Conservation (phyloP, 2,888 invertebrate genomes). For the Temnothorax rugatulus region DNA sequence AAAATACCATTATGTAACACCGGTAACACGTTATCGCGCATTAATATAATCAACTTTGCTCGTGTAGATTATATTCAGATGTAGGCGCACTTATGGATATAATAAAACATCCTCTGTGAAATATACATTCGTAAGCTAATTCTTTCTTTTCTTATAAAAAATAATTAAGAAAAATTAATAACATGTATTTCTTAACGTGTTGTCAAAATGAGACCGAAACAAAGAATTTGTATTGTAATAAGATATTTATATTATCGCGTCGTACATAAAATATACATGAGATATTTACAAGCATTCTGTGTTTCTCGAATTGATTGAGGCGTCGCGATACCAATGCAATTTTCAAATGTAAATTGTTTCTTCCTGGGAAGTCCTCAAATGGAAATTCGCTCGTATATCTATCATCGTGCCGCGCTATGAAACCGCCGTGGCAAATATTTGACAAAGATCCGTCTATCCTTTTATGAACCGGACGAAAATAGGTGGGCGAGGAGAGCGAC, state of each 20-base stretch:
- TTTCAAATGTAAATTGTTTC: neutral
- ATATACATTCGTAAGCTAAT: slow-evolving; percentile 2
- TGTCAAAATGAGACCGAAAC: neutral
- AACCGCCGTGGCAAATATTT: neutral
- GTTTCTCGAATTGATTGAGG: neutral
- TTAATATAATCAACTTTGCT: slow-evolving; percentile 13
- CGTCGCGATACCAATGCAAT: neutral
- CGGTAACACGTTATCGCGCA: slow-evolving; percentile 4
- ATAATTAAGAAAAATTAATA: no score
- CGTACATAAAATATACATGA: neutral
- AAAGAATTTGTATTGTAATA: neutral
- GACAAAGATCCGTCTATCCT: slow-evolving; percentile 6
- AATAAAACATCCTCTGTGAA: neutral
- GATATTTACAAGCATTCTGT: neutral
- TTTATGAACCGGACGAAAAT: slow-evolving; percentile 36
- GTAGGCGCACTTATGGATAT: neutral
- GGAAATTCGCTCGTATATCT: neutral
- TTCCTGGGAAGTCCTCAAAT: neutral
- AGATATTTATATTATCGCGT: neutral
- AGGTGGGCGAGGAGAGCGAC: slow-evolving; percentile 86
- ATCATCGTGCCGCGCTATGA: neutral
- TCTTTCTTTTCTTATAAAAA: neutral
- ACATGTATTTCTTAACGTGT: neutral
- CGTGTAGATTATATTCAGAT: neutral
- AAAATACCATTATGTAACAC: slow-evolving; percentile 21